Base-by-base conservation (phyloP, 2,888 invertebrate genomes). In the Neoscelio sp. region DNA sequence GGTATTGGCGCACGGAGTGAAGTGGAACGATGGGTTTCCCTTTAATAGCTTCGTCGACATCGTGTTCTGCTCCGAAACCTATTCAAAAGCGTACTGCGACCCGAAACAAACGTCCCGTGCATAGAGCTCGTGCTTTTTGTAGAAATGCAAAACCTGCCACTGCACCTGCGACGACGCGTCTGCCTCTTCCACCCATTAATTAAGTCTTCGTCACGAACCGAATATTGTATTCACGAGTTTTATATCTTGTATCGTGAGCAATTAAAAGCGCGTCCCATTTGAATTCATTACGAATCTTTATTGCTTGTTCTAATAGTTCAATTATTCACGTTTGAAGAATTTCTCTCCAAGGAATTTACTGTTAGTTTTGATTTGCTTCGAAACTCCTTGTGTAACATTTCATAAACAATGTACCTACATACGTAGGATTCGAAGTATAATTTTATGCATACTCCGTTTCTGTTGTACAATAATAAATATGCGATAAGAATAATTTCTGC, bases 401-500 rank as follows among this genome's bases (percentile, higher is more conserved):
- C 42, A 42, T 7, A 42, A 58, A 42, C 42, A 58, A 58, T 28
- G 40, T n/a, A n/a, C n/a, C n/a, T 18, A 58, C 18, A 58, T 23
- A 2, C 8, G 20, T 33, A 5, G 2, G 12, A 13, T 8, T 30
- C 35, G 20, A 62, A 35, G 48, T 35, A 35, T 48, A 62, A 48
- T 44, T 60, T 12, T 13, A 33, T 42, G 18, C 42, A 20, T 17
- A 18, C 40, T 15, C 56, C 15, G 40, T 40, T 46, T 4, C 44
- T 6, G 13, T 13, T 13, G 46, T 28, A 26, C 38, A 46, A 46
- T 64, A 44, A 73, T 65, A 40, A 40, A 48, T 56, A 40, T 48
- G 23, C 56, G 28, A n/a, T 46, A 38, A 18, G 40, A 46, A 54
- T 64, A 82, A 85, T 84, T 83, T 84, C 83, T 82, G 82, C 82